These are phyloP conservation scores for Apus apus DNA, from an alignment of 2,113 vertebrate genomes.

Conservation along the genomic window DNA sequence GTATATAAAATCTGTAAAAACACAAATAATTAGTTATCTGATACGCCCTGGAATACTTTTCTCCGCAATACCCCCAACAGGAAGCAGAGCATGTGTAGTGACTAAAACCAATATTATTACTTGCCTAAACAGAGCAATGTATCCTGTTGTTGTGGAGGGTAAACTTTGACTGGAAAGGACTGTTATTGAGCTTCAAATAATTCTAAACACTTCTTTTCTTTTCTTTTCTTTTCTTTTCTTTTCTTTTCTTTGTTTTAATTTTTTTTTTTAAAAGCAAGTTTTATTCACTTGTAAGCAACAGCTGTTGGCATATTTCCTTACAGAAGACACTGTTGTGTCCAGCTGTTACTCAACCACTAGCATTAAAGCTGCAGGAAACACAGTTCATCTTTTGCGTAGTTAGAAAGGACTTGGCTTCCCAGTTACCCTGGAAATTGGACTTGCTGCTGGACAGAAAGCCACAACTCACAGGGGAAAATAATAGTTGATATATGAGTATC, in stretches of 20 bases:
- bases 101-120: slow-evolving; percentile 44
- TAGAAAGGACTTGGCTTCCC: slow-evolving; percentile 64
- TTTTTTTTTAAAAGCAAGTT: background rate
- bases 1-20: slow-evolving; percentile 2
- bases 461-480: slow-evolving; percentile 59
- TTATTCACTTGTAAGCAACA: background rate
- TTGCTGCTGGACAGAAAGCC: slow-evolving; percentile 63
- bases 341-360: slow-evolving; percentile 51
- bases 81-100: background rate
- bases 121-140: background rate
- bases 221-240: no score
- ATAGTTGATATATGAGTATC: slow-evolving; percentile 28
- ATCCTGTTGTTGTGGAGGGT: slow-evolving; percentile 48
- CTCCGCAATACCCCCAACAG: slow-evolving; percentile 1
- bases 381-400: slow-evolving; percentile 56
- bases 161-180: slow-evolving; percentile 39
- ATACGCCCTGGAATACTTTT: background rate
- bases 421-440: slow-evolving; percentile 44
- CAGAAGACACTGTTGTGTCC: slow-evolving; percentile 49
- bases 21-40: background rate
- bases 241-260: no score
- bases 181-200: slow-evolving; percentile 42
- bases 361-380: slow-evolving; percentile 60
- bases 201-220: slow-evolving; percentile 20
- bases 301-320: slow-evolving; percentile 22